phyloP scores from a whole-genome alignment of 2,113 vertebrate species.

The Marmota flaviventris region DNA sequence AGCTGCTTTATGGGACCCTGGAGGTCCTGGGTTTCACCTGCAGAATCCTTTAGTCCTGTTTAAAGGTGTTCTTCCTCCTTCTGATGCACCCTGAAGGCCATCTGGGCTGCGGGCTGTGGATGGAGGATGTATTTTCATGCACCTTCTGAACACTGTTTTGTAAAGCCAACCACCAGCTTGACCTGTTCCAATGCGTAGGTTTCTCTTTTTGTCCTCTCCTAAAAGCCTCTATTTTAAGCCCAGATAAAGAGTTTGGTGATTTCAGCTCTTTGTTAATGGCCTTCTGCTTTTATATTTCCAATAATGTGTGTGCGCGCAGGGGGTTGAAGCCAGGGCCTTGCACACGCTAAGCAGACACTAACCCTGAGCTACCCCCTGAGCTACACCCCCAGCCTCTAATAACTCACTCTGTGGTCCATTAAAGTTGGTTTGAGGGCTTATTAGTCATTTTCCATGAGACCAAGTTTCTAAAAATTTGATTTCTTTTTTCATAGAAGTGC shows the following conservation, averaged over 20 bases:
- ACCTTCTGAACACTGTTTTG: background rate
- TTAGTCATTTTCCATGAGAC: background rate
- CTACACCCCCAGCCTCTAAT: too few species aligned
- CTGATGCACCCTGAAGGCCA: background rate
- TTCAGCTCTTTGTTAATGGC: background rate
- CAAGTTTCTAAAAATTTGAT: background rate
- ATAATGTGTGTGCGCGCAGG: background rate
- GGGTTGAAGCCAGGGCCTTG: background rate
- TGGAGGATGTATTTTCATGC: background rate
- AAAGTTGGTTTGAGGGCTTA: background rate
- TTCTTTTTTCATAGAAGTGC: background rate
- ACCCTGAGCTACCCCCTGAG: too few species aligned
- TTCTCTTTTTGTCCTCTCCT: background rate
- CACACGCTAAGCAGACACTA: background rate
- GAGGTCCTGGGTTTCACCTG: background rate
- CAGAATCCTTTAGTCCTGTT: background rate
- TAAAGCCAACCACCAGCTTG: background rate
- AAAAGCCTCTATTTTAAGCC: constrained; percentile 57
- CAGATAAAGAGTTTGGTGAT: background rate
- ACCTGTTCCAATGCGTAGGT: background rate
- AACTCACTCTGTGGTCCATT: background rate
- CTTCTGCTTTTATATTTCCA: background rate
- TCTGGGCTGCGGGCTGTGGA: background rate
- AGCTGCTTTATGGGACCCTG: background rate
- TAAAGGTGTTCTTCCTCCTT: background rate